A percentile compares a stretch with the other conserved stretches of the same genome.
Evolutionary conservation across 2,888 invertebrate genomes (phyloP).

Genomic region (Lissocephala sabroskyi): DNA sequence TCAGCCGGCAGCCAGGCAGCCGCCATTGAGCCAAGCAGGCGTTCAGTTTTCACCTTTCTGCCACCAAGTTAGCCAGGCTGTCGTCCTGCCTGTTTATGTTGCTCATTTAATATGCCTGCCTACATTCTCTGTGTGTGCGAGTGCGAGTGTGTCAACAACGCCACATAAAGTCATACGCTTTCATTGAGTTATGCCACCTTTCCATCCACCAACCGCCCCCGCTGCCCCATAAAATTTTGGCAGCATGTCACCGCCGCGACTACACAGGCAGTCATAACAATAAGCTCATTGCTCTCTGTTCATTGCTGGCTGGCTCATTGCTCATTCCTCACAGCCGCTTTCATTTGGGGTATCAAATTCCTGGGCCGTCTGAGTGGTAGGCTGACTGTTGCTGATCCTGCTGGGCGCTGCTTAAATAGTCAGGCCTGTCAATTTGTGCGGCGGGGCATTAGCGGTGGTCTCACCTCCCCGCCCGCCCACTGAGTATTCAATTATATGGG

Average conservation of each 20-base stretch:
- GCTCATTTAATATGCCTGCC: slow-evolving; percentile 56
- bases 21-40: not conserved
- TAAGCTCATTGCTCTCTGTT: slow-evolving; percentile 45
- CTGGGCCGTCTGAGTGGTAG: not conserved
- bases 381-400: slow-evolving; percentile 2
- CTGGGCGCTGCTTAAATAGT: slow-evolving; percentile 43
- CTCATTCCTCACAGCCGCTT: not conserved
- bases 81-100: slow-evolving; percentile 48
- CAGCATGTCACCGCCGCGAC: not conserved
- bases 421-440: slow-evolving; percentile 57
- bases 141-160: slow-evolving; percentile 39
- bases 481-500: slow-evolving; percentile 26
- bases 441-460: slow-evolving; percentile 30
- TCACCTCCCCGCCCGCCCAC: slow-evolving; percentile 11
- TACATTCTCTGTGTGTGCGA: slow-evolving; percentile 34
- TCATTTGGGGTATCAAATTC: too few species aligned
- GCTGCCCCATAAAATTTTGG: slow-evolving; percentile 7
- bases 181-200: slow-evolving; percentile 65
- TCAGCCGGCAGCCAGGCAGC: not conserved
- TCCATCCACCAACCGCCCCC: slow-evolving; percentile 33
- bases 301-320: not conserved
- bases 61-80: not conserved
- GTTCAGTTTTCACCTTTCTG: slow-evolving; percentile 31
- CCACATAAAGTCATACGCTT: slow-evolving; percentile 19
- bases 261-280: slow-evolving; percentile 45